Conservation (phyloP, 1,140 invertebrate genomes). For the Homarus americanus region DNA sequence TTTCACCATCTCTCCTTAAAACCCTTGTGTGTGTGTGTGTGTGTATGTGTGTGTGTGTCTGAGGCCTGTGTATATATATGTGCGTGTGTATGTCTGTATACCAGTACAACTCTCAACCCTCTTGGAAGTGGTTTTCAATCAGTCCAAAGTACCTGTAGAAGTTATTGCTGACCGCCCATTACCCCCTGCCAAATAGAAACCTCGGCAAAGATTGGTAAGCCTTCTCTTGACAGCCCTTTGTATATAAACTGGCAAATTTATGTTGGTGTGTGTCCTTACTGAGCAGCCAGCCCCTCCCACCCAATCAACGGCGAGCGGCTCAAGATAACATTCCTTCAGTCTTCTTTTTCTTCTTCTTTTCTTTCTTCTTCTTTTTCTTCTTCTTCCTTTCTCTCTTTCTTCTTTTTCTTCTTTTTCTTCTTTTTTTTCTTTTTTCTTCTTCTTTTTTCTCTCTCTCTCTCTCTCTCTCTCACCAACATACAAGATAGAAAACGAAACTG, state of each 20-base stretch:
- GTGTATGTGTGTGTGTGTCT: neutral
- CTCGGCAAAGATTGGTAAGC: slow-evolving; percentile 53
- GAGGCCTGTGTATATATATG: neutral
- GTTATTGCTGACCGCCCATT: slow-evolving; percentile 32
- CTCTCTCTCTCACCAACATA: too few species aligned
- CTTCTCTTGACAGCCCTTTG: slow-evolving; percentile 32
- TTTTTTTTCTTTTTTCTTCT: neutral
- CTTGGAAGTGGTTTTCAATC: slow-evolving; percentile 49
- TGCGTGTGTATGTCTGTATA: neutral
- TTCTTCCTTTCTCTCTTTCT: slow-evolving; percentile 3
- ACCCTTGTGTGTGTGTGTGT: neutral
- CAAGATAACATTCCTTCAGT: slow-evolving; percentile 30
- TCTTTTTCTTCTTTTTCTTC: neutral
- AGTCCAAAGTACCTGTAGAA: slow-evolving; percentile 32
- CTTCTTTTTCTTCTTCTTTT: neutral
- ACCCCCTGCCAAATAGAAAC: slow-evolving; percentile 54
- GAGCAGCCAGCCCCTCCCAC: neutral
- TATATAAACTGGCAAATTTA: slow-evolving; percentile 59
- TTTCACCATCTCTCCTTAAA: too few species aligned
- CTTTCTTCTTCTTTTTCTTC: neutral
- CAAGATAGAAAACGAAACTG: too few species aligned
- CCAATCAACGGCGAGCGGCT: slow-evolving; percentile 5
- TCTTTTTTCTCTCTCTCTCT: neutral
- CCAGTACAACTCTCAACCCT: neutral
- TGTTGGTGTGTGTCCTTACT: slow-evolving; percentile 40